A percentile compares a stretch with the other conserved stretches of the same genome.
These are phyloP conservation scores for Pristionchus pacificus DNA, from an alignment of 1,140 invertebrate genomes.

Conservation along the genomic window DNA sequence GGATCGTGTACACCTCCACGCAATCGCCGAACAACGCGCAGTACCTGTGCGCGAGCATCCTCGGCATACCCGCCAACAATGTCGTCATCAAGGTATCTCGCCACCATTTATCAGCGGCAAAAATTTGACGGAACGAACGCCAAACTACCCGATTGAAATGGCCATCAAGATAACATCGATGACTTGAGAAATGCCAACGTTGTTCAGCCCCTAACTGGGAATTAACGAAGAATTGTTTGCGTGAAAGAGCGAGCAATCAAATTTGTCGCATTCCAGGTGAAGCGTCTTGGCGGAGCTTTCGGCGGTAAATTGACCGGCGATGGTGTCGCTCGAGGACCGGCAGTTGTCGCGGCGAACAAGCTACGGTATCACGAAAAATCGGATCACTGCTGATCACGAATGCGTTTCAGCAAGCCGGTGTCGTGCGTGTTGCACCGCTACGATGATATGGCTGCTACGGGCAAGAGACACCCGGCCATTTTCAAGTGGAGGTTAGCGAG, in stretches of 20 bases:
- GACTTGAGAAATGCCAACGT: not conserved
- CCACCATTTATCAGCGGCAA: no score
- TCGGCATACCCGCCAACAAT: conserved; percentile 33
- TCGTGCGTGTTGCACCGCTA: conserved; percentile 17
- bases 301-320: conserved; percentile 26
- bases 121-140: not conserved
- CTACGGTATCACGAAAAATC: conserved; percentile 21
- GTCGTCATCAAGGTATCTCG: conserved; percentile 37
- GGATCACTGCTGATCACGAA: not conserved
- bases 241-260: no score
- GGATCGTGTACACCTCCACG: conserved; percentile 27
- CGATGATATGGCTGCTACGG: conserved; percentile 36
- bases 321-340: not conserved
- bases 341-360: conserved; percentile 17
- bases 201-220: not conserved
- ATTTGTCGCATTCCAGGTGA: conserved; percentile 13
- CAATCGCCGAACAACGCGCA: conserved; percentile 28
- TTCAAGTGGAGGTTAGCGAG: conserved; percentile 30
- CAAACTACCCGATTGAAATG: not conserved
- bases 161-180: not conserved
- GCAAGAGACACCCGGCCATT: conserved; percentile 32
- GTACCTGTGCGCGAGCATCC: conserved; percentile 9
- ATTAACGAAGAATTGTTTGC: not conserved
- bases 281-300: conserved; percentile 36
- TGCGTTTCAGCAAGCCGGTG: conserved; percentile 8